Percentiles rank a stretch among this genome's conserved stretches.
Evolutionary conservation across 64 coral and sea anemone species (phyloP).

Genomic region (Trachythela sp.): DNA sequence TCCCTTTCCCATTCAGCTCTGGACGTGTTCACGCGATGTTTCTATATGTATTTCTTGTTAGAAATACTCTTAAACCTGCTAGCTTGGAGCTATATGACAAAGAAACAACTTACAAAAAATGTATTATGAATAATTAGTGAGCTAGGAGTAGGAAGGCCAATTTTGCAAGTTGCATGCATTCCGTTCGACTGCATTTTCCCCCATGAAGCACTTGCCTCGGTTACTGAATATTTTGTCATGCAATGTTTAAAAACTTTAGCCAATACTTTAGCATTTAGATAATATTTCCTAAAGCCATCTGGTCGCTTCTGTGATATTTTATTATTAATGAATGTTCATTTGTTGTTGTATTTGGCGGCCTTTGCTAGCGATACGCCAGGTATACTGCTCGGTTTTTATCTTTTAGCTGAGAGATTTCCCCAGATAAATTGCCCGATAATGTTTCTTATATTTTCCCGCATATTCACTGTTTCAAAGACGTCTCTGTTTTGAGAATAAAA

Average conservation of each 20-base stretch:
- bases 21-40: not conserved
- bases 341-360: constrained; percentile 58
- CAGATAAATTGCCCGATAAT: not conserved
- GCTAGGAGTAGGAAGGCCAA: not conserved
- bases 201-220: too few relatives aligned
- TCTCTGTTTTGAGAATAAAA: not conserved
- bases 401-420: not conserved
- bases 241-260: not conserved
- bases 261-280: not conserved
- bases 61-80: not conserved
- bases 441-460: not conserved
- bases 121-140: constrained; percentile 9
- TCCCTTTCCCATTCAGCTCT: not conserved
- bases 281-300: not conserved
- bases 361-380: constrained; percentile 20
- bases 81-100: not conserved
- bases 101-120: not conserved
- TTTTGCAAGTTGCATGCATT: not conserved
- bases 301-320: constrained; percentile 50
- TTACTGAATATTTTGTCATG: not conserved
- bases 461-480: too few relatives aligned
- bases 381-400: not conserved
- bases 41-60: not conserved
- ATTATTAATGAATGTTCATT: constrained; percentile 97
- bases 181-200: not conserved